Evolutionary conservation across 53 echinoderm and acorn worm genomes (phyloP).

Genomic region (Pentamera pediparva): DNA sequence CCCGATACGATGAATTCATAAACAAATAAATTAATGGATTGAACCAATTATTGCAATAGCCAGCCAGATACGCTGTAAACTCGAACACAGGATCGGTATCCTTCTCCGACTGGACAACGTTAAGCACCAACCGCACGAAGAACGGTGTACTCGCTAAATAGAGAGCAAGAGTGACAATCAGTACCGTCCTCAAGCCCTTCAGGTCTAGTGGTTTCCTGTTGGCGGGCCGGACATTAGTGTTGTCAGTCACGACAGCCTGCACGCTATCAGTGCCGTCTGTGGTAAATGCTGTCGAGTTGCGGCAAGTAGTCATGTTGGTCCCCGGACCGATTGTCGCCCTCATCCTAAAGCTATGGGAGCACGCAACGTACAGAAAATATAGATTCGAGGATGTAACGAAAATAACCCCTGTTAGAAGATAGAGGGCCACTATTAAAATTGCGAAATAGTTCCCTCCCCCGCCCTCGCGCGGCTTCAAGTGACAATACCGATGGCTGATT

Average conservation of each 20-base stretch:
- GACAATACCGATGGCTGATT: background rate
- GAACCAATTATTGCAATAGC: conserved; percentile 6
- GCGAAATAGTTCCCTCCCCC: background rate
- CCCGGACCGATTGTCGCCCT: background rate
- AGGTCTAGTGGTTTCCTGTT: background rate
- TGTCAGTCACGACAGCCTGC: background rate
- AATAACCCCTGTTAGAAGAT: background rate
- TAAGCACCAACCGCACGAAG: background rate
- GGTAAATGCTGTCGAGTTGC: background rate
- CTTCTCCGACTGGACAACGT: background rate
- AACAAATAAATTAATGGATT: background rate
- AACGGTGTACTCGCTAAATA: background rate
- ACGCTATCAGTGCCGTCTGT: background rate
- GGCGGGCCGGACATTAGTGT: background rate
- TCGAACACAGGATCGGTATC: background rate
- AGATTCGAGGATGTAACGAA: background rate
- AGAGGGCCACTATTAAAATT: background rate
- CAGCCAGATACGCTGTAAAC: background rate
- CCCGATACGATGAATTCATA: background rate
- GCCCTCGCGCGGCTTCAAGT: background rate
- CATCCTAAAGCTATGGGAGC: background rate
- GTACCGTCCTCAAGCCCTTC: background rate
- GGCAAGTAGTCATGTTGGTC: background rate
- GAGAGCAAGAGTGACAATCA: background rate
- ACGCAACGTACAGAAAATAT: background rate